phyloP scores from a whole-genome alignment of 2,797 vertebrate genomes.

The Notoglanidium macrostoma region DNA sequence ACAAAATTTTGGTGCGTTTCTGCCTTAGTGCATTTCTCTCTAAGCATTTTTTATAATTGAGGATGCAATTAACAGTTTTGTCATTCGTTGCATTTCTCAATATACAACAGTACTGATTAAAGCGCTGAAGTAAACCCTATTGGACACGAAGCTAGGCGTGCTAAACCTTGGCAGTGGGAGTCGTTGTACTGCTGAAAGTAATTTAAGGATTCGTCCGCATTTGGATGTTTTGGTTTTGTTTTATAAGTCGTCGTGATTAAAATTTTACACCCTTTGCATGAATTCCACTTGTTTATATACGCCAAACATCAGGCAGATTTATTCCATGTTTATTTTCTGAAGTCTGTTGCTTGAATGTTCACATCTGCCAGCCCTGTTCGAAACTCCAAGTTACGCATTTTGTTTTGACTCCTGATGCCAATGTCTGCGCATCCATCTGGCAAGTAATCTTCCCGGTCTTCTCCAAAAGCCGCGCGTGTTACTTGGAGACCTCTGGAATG shows the following conservation, averaged over 20 bases:
- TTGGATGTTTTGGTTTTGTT: not conserved
- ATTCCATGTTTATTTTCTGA: slow-evolving; percentile 31
- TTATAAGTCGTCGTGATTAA: not conserved
- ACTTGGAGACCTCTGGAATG: slow-evolving; percentile 16
- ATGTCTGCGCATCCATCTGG: slow-evolving; percentile 46
- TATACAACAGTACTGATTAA: not conserved
- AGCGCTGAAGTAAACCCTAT: not conserved
- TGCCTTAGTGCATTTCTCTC: not conserved
- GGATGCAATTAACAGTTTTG: not conserved
- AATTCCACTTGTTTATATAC: slow-evolving; percentile 16
- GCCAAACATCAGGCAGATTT: slow-evolving; percentile 27
- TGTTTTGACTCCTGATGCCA: slow-evolving; percentile 45
- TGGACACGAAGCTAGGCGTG: not conserved
- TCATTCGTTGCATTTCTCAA: not conserved
- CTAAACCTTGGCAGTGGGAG: not conserved
- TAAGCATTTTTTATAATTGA: not conserved
- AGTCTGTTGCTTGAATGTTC: slow-evolving; percentile 37
- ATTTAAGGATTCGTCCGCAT: not conserved
- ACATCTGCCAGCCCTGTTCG: slow-evolving; percentile 44
- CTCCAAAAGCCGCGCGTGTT: slow-evolving; percentile 24
- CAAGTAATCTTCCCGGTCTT: slow-evolving; percentile 37
- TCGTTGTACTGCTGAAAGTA: not conserved
- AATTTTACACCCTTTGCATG: not conserved
- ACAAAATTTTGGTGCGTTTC: too few species aligned
- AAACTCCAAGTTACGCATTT: slow-evolving; percentile 37